Base-by-base conservation (phyloP, 1,140 invertebrate genomes). In the Hypothenemus hampei region DNA sequence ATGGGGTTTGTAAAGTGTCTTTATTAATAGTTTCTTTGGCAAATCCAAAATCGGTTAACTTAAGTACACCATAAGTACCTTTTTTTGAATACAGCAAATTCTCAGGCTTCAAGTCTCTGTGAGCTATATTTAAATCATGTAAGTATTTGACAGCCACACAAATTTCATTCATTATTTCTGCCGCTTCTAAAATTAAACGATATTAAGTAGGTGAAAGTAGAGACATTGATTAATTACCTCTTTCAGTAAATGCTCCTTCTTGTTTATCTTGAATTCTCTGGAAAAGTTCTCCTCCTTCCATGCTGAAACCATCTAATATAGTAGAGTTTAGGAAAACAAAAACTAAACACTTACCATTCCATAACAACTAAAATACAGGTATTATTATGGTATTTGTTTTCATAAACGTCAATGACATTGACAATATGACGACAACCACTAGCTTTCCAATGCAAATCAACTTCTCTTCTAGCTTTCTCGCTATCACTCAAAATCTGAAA, bases 31-130 rank as follows among this genome's bases (percentile, higher is more conserved):
- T 93, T 75, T 97, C 91, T 74, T 99, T 99, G n/a, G 97, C 97
- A 80, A 99, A 99, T n/a, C 97, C 97, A 77, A 98, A 99, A 75
- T 99, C 97, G 26, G 95, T 98, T 59, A 99, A 76, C 76, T 98
- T 99, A 31, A 98, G 79, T 58, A 90, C 78, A 21, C 89, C 93
- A 64, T 79, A 78, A 4, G 75, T 77, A 61, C 81, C 80, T 72
- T 70, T 65, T 60, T 79, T 83, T 0, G 87, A 87, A 71, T 93
- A 95, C 0, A 95, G 71, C 22, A 94, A 76, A 74, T 93, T 93
- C 75, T 94, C 91, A 20, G 89, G 89, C 75, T 98, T 98, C 58
- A 98, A 83, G 76, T 98, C 95, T 61, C 96, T 79, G 72, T 99
- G 96, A 21, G 96, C 96, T 62, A 98, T 97, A 72, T 98, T 89